Conservation (phyloP, 2,888 invertebrate species). For the Ypsolopha scabrella region DNA sequence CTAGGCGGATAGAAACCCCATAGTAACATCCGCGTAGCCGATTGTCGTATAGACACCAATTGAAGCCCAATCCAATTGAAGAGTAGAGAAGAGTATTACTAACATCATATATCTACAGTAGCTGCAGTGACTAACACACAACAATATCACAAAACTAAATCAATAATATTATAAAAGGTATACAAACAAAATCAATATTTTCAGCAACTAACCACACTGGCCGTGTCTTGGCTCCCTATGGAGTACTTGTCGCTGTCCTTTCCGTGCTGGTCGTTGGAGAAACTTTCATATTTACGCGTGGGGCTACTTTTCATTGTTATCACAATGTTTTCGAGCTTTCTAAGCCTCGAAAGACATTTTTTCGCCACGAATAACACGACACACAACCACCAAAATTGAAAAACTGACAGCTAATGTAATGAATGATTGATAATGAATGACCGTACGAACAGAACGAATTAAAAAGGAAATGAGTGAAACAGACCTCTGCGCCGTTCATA, state of each 20-base stretch:
- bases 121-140: slow-evolving; percentile 18
- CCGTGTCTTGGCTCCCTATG: slow-evolving; percentile 64
- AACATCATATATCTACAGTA: slow-evolving; percentile 3
- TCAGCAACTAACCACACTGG: slow-evolving; percentile 61
- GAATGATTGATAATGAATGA: background rate
- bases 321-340: slow-evolving; percentile 36
- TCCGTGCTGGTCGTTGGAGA: slow-evolving; percentile 54
- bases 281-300: slow-evolving; percentile 63
- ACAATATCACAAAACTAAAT: slow-evolving; percentile 32
- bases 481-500: background rate
- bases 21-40: background rate
- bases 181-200: slow-evolving; percentile 64
- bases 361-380: slow-evolving; percentile 34
- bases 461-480: background rate
- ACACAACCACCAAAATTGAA: slow-evolving; percentile 35
- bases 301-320: slow-evolving; percentile 68
- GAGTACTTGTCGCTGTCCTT: slow-evolving; percentile 64
- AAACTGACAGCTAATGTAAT: slow-evolving; percentile 24
- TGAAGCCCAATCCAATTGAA: background rate
- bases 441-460: background rate
- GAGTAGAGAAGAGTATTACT: no score
- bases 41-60: no score
- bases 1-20: background rate
- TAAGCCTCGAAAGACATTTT: slow-evolving; percentile 58
- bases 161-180: slow-evolving; percentile 48